Base-by-base conservation (phyloP, 1,140 invertebrate species). In the Vanessa atalanta region DNA sequence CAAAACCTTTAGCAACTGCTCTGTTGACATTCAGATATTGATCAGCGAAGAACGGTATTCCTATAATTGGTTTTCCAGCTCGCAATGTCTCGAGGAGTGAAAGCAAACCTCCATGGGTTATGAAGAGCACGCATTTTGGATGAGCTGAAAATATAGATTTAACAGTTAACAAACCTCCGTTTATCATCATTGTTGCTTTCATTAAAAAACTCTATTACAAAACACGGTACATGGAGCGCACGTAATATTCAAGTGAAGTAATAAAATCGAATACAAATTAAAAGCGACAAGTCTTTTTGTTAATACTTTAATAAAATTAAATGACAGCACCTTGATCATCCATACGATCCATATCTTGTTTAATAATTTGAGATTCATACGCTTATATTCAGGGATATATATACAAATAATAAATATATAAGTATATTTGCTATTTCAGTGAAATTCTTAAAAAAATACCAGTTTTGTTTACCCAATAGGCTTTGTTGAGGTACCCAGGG, bases 51-150 rank as follows among this genome's bases (percentile, higher is more conserved):
- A 96, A 90, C 14, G 96, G 96, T 77, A 96, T 94, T 11, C 94
- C 95, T 14, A 96, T 90, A 0, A 96, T 88, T 0, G 96, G 96
- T 3, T 95, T 94, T 37, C 94, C 95, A 65, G 94, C 93, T 79
- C 95, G 94, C 20, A 96, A 88, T 2, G 95, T 93, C 83, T 97
- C 96, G 47, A 94, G 94, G 3, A 94, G 92, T 48, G 95, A 95
- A 48, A 95, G 90, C n/a, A 95, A 83, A 47, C 96, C 96, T 12
- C 95, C 95, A 75, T 96, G 96, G 0, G 95, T 95, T 31, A 96
- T 94, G 73, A 97, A 96, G 0, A 94, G 84, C 37, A 93, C 86
- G 15, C 95, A 93, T 70, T 96, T 96, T 1, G 92, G 87, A 86
- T 96, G 95, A 20, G 94, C 95, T 94, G 86, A 72, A 96, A 88